phyloP scores from a whole-genome alignment of 2,888 invertebrate species.

The Oeneis ivallda region DNA sequence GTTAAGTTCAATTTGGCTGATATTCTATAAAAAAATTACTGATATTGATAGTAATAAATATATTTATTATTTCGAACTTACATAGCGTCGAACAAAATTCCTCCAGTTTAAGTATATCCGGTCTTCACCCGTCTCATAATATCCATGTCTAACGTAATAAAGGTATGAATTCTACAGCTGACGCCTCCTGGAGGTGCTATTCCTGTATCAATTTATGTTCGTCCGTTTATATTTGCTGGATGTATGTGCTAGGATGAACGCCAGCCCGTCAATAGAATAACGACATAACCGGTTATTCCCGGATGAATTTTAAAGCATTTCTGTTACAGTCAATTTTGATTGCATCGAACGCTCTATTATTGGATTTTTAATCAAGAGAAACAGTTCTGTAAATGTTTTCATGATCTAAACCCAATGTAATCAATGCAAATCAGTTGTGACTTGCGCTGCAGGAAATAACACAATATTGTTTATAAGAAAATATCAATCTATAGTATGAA shows the following conservation, averaged over 20 bases:
- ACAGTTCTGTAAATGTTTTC: background rate
- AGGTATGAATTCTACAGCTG: conserved; percentile 17
- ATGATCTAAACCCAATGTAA: background rate
- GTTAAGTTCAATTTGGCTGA: too few relatives aligned
- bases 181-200: conserved; percentile 16
- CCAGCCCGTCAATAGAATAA: conserved; percentile 20
- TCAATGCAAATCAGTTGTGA: background rate
- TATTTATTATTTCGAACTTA: background rate
- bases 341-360: background rate
- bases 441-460: background rate
- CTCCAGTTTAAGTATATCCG: background rate
- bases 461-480: too few relatives aligned
- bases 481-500: background rate
- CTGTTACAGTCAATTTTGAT: background rate
- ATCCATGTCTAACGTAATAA: conserved; percentile 19
- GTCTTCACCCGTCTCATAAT: background rate
- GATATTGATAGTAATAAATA: too few relatives aligned
- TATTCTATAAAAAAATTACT: too few relatives aligned
- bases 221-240: conserved; percentile 16
- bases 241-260: conserved; percentile 15
- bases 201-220: conserved; percentile 19
- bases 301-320: conserved; percentile 4
- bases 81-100: background rate
- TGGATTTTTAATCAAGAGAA: background rate
- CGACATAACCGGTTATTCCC: conserved; percentile 5